Evolutionary conservation across 1,140 invertebrate genomes (phyloP), one percentile per base, ranked within the genome.

Genomic region (Amyelois transitella): DNA sequence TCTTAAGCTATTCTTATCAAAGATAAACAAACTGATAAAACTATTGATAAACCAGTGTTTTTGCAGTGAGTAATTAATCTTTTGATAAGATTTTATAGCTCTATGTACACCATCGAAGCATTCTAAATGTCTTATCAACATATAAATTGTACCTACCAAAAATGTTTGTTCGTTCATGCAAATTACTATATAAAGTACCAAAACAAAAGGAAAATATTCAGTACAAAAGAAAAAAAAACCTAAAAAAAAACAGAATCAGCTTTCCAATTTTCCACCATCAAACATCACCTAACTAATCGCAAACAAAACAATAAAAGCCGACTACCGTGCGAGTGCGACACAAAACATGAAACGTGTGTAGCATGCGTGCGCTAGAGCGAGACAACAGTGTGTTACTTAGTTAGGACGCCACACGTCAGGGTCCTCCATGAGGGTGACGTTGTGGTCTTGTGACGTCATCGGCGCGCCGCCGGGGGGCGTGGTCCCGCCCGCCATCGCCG

Each of bases 361-460:
- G 28, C 51, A 32, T 60, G 43, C 57, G 25, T 51, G 43, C 32
- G 43, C 48, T n/a, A 51, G 55, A 48, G 18, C 25, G 18, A n/a
- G 43, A 6, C 10, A 17, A 56, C 86, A 88, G 83, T 89, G 87
- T 90, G 75, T n/a, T 38, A 38, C 90, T 94, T 96, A 95, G 91
- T 94, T 95, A 75, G 94, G 94, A 86, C 94, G 94, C 95, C 94
- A 96, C 67, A 96, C 94, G 89, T 96, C 94, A 45, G 94, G 94
- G 89, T 96, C 94, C 90, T 96, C 94, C 94, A 96, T 95, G 54
- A 95, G 91, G 61, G 94, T 95, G 67, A 93, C 92, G 89, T 91
- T 90, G 90, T 91, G 90, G 90, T 91, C 90, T 86, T 91, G 89
- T 81, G 90, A 79, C 86, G 91, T 68, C 80, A 81, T 79, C 66